phyloP scores from a whole-genome alignment of 2,888 invertebrate genomes.

The Leptothorax acervorum region DNA sequence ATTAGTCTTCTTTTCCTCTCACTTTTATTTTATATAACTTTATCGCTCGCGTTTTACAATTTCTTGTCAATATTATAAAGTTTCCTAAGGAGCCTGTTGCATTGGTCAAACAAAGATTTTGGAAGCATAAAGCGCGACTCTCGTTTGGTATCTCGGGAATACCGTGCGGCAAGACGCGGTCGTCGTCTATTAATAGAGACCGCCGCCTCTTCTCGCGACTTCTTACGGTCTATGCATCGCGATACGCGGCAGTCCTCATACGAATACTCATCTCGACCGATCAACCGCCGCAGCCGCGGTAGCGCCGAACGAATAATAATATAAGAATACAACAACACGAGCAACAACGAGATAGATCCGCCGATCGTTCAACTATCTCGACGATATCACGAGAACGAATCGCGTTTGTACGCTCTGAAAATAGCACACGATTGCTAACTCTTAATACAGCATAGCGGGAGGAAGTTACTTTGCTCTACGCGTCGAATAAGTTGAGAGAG shows the following conservation, averaged over 20 bases:
- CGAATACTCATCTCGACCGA: slow-evolving; percentile 80
- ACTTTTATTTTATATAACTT: background rate
- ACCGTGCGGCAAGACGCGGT: slow-evolving; percentile 76
- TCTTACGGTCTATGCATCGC: slow-evolving; percentile 68
- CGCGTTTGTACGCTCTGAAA: slow-evolving; percentile 10
- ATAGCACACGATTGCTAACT: slow-evolving; percentile 19
- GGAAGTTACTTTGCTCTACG: slow-evolving; percentile 17
- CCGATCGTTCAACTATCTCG: background rate
- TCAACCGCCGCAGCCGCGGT: slow-evolving; percentile 68
- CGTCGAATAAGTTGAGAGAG: slow-evolving; percentile 8
- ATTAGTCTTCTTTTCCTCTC: background rate
- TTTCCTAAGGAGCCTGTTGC: background rate
- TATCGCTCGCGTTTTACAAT: background rate
- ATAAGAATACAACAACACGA: slow-evolving; percentile 54
- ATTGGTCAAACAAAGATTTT: slow-evolving; percentile 46
- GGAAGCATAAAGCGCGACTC: slow-evolving; percentile 37
- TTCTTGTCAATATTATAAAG: background rate
- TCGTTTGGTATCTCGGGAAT: slow-evolving; percentile 74
- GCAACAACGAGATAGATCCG: slow-evolving; percentile 29
- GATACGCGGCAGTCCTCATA: slow-evolving; percentile 75
- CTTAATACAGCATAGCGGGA: background rate
- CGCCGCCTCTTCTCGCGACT: slow-evolving; percentile 69
- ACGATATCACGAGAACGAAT: slow-evolving; percentile 36
- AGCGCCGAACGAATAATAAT: slow-evolving; percentile 69
- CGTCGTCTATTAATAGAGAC: slow-evolving; percentile 82